Conservation (phyloP, 2,888 invertebrate species). For the Philereme vetulata region DNA sequence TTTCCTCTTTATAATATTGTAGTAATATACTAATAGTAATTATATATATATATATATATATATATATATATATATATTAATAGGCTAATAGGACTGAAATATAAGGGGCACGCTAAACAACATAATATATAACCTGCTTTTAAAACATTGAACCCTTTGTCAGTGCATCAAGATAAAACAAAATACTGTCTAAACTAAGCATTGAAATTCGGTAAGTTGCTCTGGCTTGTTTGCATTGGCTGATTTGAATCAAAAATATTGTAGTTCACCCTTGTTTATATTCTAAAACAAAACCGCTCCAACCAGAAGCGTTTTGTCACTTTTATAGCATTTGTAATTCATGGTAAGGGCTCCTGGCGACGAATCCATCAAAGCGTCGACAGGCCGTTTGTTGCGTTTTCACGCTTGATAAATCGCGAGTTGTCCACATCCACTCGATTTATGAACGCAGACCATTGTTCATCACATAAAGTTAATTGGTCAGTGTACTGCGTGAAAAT, state of each 20-base stretch:
- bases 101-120: too few relatives aligned
- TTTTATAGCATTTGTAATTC: constrained; percentile 61
- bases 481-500: constrained; percentile 35
- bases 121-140: too few relatives aligned
- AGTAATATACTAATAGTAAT: too few relatives aligned
- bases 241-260: neutral
- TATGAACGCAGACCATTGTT: constrained; percentile 65
- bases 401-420: constrained; percentile 78
- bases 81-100: too few relatives aligned
- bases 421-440: constrained; percentile 78
- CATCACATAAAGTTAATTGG: constrained; percentile 66
- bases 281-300: constrained; percentile 46
- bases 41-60: too few relatives aligned
- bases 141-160: too few relatives aligned
- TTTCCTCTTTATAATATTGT: too few relatives aligned
- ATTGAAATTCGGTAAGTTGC: neutral
- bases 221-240: neutral
- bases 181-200: neutral
- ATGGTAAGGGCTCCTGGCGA: constrained; percentile 76
- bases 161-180: too few relatives aligned
- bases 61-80: too few relatives aligned
- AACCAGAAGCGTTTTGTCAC: constrained; percentile 52
- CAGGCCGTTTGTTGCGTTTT: constrained; percentile 81
- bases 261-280: constrained; percentile 21
- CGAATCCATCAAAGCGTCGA: constrained; percentile 80